Evolutionary conservation across 2,888 invertebrate genomes (phyloP).

Genomic region (Dasypogon diadema): DNA sequence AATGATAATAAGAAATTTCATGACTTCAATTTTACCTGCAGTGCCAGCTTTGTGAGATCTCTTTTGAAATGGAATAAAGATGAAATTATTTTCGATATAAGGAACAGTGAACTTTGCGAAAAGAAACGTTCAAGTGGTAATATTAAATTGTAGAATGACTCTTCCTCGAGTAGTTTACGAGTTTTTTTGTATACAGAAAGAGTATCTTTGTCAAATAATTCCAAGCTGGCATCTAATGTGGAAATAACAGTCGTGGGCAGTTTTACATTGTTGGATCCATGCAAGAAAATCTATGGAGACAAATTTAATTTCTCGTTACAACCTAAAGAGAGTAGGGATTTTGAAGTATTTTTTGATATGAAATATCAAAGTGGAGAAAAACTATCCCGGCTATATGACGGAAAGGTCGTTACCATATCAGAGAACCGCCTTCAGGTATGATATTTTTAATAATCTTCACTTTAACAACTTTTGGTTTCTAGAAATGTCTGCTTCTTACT

Average conservation of each 20-base stretch:
- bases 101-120: background rate
- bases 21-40: slow-evolving; percentile 11
- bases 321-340: slow-evolving; percentile 18
- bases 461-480: background rate
- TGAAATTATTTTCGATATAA: slow-evolving; percentile 9
- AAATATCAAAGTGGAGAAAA: background rate
- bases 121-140: background rate
- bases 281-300: background rate
- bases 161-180: no score
- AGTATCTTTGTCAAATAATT: slow-evolving; percentile 6
- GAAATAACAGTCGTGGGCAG: slow-evolving; percentile 27
- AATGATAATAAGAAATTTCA: background rate
- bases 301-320: slow-evolving; percentile 24
- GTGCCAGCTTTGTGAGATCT: slow-evolving; percentile 18
- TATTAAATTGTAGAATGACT: no score
- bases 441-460: background rate
- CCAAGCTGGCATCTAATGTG: background rate
- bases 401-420: slow-evolving; percentile 33
- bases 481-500: slow-evolving; percentile 32
- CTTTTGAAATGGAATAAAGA: slow-evolving; percentile 37
- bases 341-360: slow-evolving; percentile 46
- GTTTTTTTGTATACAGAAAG: slow-evolving; percentile 3
- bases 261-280: slow-evolving; percentile 32
- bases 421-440: background rate
- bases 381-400: slow-evolving; percentile 21